Evolutionary conservation across 2,888 invertebrate genomes (phyloP).

Genomic region (Pristionchus mayeri): DNA sequence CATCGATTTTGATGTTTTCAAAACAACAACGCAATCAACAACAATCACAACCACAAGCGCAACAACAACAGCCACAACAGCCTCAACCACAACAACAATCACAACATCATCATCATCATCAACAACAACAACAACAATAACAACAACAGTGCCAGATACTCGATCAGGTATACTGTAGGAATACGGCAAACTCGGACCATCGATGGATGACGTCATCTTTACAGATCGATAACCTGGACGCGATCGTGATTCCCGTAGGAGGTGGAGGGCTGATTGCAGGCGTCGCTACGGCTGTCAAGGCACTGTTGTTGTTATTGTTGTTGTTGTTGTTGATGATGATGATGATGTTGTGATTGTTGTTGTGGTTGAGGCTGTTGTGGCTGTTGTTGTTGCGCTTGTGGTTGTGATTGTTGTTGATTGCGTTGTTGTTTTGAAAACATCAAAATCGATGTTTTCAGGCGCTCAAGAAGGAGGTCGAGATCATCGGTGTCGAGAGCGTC

Average conservation of each 20-base stretch:
- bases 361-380: no score
- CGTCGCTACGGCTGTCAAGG: constrained; percentile 89
- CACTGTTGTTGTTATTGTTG: background rate
- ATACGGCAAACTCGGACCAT: background rate
- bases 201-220: background rate
- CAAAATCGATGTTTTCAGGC: constrained; percentile 77
- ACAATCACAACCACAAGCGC: no score
- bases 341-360: no score
- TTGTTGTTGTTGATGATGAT: background rate
- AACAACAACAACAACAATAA: no score
- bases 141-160: constrained; percentile 82
- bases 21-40: no score
- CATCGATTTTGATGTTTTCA: no score
- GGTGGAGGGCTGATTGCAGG: constrained; percentile 95
- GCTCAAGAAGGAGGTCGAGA: constrained; percentile 85
- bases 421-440: no score
- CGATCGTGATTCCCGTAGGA: constrained; percentile 91
- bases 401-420: no score
- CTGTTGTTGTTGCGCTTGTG: no score
- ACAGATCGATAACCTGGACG: constrained; percentile 84
- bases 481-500: constrained; percentile 93
- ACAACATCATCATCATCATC: no score
- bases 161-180: constrained; percentile 83
- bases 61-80: no score
- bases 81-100: no score